Base-by-base conservation (phyloP, 2,797 vertebrate genomes). In the Tadarida brasiliensis region DNA sequence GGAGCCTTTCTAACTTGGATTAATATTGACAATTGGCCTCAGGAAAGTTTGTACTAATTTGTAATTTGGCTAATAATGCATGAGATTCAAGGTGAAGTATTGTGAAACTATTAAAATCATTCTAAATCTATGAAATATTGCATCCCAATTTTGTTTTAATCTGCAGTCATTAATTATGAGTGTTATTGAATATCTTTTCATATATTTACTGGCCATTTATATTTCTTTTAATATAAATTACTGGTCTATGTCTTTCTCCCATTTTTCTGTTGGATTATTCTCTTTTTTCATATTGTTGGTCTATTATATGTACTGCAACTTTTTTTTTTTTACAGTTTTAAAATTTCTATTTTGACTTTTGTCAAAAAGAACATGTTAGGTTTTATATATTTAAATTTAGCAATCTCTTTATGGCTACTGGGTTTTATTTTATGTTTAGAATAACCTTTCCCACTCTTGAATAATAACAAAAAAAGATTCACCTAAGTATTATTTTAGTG, bases 361-460 rank as follows among this genome's bases (percentile, higher is more conserved):
- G 49, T 86, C 12, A 68, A 68, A 73, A 81, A 54, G 73, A 91
- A 89, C 19, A 12, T n/a, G 86, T 83, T 49, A 39, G 35, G 19
- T 78, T 95, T 86, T 63, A 73, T 28, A 26, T 56, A 47, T 78
- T 93, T 39, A 73, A 35, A 94, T 82, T 78, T 83, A 91, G 24
- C 24, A 78, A 10, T 71, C 6, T 61, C 20, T 91, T 88, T 67
- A 67, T 88, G 47, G n/a, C 9, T 73, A 30, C 1, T 88, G 26
- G 3, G 8, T 39, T 84, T 85, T 91, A 54, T 51, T 94, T 95
- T 8, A 33, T 88, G 6, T 57, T 93, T 95, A 63, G 26, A 63
- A 71, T 89, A 24, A 11, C 4, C 14, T 67, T 51, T 39, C 2
- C 54, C 47, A 59, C 91, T 88, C 33, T 94, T 81, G 63, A 44